These are phyloP conservation scores for Molanna angustata DNA, from an alignment of 2,888 invertebrate species.

Conservation along the genomic window DNA sequence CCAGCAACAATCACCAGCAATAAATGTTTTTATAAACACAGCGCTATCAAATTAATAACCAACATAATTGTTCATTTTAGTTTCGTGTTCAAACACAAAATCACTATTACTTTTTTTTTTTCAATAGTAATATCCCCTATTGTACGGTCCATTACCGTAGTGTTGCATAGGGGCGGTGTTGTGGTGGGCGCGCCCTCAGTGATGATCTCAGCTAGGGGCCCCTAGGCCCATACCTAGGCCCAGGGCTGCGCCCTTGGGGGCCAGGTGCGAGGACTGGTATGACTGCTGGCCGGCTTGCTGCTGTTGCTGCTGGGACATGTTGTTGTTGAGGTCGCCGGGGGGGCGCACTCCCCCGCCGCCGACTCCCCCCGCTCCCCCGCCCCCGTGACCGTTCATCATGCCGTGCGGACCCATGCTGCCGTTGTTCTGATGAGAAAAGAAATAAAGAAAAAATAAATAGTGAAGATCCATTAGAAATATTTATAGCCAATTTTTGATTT, in stretches of 20 bases:
- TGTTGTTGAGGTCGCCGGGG: constrained; percentile 66
- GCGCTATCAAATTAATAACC: no score
- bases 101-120: neutral
- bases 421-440: constrained; percentile 38
- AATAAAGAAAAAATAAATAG: no score
- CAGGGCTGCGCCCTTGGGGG: constrained; percentile 54
- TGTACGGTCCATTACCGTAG: constrained; percentile 14
- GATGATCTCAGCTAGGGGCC: constrained; percentile 65
- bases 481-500: no score
- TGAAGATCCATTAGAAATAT: no score
- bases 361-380: constrained; percentile 35
- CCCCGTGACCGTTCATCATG: constrained; percentile 52
- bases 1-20: no score
- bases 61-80: no score
- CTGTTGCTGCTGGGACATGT: constrained; percentile 56
- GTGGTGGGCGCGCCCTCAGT: constrained; percentile 41
- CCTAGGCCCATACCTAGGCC: constrained; percentile 59
- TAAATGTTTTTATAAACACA: no score
- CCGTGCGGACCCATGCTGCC: constrained; percentile 43
- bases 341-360: constrained; percentile 39
- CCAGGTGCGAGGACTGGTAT: constrained; percentile 45
- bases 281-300: constrained; percentile 36
- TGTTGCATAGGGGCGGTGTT: constrained; percentile 11
- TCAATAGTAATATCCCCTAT: constrained; percentile 22
- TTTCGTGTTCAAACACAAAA: no score